phyloP scores from a whole-genome alignment of 2,797 vertebrate species.

The Remorina albescens region DNA sequence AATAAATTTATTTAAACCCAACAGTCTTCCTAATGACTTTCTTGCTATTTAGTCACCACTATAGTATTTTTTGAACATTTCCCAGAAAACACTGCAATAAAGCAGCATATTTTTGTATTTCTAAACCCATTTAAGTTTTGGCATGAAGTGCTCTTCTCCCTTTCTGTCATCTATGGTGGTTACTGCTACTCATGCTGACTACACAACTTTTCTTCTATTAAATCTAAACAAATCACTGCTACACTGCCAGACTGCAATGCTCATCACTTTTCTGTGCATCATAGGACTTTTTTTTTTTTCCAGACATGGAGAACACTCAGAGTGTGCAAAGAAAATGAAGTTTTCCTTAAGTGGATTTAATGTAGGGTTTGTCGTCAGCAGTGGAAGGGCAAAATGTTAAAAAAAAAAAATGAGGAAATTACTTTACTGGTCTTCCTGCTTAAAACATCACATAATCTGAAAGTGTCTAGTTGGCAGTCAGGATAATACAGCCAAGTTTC shows the following conservation, averaged over 20 bases:
- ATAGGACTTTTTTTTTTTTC: slow-evolving; percentile 21
- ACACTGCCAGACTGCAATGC: slow-evolving; percentile 30
- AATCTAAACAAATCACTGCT: slow-evolving; percentile 59
- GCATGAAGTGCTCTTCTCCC: slow-evolving; percentile 16
- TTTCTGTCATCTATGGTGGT: slow-evolving; percentile 46
- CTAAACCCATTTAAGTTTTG: background rate
- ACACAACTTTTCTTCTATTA: slow-evolving; percentile 50
- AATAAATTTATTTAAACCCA: background rate
- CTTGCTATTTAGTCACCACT: background rate
- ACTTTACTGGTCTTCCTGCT: slow-evolving; percentile 11
- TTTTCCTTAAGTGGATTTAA: slow-evolving; percentile 15
- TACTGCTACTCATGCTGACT: slow-evolving; percentile 51
- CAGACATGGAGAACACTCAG: slow-evolving; percentile 29
- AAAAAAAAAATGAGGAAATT: slow-evolving; percentile 37
- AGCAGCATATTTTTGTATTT: background rate
- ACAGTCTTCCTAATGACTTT: background rate
- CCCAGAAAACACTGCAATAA: background rate
- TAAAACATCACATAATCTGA: slow-evolving; percentile 14
- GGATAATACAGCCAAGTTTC: slow-evolving; percentile 11
- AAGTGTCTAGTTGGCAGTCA: background rate
- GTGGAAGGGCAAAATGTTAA: background rate
- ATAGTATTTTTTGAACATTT: background rate
- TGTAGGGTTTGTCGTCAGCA: background rate
- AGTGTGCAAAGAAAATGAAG: slow-evolving; percentile 14
- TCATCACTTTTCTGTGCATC: slow-evolving; percentile 56